Evolutionary conservation across 2,113 vertebrate genomes (phyloP).

Genomic region (Enhydra lutris): DNA sequence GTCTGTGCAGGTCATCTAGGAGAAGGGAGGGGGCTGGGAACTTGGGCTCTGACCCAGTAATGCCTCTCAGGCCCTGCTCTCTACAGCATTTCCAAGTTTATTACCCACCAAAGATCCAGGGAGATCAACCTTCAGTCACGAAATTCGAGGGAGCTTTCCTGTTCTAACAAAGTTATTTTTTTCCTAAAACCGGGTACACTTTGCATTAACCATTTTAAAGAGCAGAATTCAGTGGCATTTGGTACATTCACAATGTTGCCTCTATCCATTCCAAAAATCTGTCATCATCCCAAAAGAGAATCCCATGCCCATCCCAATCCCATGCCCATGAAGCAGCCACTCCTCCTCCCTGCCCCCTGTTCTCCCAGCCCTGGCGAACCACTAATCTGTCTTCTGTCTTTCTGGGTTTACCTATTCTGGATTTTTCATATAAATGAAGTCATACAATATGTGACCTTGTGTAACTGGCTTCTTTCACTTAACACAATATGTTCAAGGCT

Average conservation of each 20-base stretch:
- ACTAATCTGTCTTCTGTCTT: background rate
- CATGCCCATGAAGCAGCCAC: background rate
- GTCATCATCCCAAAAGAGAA: background rate
- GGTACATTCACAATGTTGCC: background rate
- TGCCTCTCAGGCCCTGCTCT: background rate
- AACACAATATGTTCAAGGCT: background rate
- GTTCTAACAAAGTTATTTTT: background rate
- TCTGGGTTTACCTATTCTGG: background rate
- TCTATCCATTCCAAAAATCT: background rate
- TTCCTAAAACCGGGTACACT: background rate
- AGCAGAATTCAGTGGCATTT: background rate
- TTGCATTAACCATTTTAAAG: background rate
- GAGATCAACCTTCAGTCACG: background rate
- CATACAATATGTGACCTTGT: fast-evolving
- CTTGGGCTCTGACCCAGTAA: background rate
- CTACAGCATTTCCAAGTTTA: background rate
- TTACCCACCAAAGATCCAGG: background rate
- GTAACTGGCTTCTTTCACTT: background rate
- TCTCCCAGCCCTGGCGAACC: background rate
- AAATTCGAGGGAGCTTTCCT: background rate
- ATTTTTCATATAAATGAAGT: background rate
- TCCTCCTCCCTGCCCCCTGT: fast-evolving
- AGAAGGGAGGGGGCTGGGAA: background rate
- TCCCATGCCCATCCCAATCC: background rate
- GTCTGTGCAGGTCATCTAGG: background rate